Base-by-base conservation (phyloP, 2,888 invertebrate genomes). In the Diloba caeruleocephala region DNA sequence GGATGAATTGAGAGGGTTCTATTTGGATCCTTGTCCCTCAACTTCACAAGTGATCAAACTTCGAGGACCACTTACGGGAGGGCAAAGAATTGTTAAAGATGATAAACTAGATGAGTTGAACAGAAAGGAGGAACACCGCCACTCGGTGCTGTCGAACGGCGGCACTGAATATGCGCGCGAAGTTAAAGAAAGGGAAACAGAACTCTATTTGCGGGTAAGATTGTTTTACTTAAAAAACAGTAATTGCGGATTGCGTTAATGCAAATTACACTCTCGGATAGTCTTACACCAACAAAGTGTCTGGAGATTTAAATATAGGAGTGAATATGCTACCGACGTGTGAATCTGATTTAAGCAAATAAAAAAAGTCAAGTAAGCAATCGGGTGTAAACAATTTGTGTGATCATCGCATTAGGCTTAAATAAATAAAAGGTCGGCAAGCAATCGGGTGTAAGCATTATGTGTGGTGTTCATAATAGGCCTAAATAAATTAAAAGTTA, bases 1-100 rank as follows among this genome's bases (percentile, higher is more conserved):
- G 93, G 92, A 93, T n/a, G 93, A 93, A 62, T 29, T 93, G 23
- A 71, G 79, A 39, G 75, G 79, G 2, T 93, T 91, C 81, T 86
- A 89, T 49, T 85, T 84, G 38, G 79, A 85, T 60, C 85, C 91
- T 2, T 56, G 74, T 34, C 84, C 89, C 12, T 85, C 87, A 3
- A 64, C 56, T 33, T 62, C 84, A 2, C 81, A 87, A 76, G 71
- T 79, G 39, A 75, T 59, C 4, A 88, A 80, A 80, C 79, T 92
- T 34, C 78, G 86, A 14, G 84, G 85, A 13, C 86, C 90, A 23
- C 46, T 88, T 37, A 93, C 92, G 10, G 85, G 84, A 29, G 90
- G 93, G 3, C 55, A 83, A 36, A 78, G 85, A 19, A 72, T 93
- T 33, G 82, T 87, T 2, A 84, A 84, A 71, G 74, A 87, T 28